phyloP scores from a whole-genome alignment of 1,140 invertebrate genomes.

The Tribolium castaneum region DNA sequence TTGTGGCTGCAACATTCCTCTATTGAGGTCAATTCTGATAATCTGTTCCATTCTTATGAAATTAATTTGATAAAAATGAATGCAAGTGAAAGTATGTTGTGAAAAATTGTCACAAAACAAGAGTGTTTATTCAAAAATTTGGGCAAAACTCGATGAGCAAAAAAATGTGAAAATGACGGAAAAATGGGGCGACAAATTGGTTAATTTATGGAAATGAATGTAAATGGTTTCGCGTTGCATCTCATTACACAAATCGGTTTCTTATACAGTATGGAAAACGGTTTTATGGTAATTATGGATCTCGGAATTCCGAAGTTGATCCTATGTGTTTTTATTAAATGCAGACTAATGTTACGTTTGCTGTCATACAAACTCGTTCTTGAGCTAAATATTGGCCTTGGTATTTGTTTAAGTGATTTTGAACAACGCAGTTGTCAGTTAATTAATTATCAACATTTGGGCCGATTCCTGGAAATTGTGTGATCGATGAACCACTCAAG shows the following conservation, averaged over 20 bases:
- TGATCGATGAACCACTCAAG: no score
- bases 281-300: slow-evolving; percentile 7
- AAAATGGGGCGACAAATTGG: slow-evolving; percentile 5
- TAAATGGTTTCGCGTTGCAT: not conserved
- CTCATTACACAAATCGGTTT: not conserved
- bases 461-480: not conserved
- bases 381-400: slow-evolving; percentile 28
- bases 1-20: not conserved
- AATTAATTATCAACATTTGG: slow-evolving; percentile 7
- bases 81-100: slow-evolving; percentile 27
- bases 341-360: slow-evolving; percentile 5
- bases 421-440: slow-evolving; percentile 23
- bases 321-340: slow-evolving; percentile 12
- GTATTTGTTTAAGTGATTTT: slow-evolving; percentile 12
- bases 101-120: not conserved
- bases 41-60: slow-evolving; percentile 19
- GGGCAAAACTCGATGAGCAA: not conserved
- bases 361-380: slow-evolving; percentile 16
- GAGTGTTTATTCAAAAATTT: not conserved
- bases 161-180: no score
- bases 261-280: not conserved
- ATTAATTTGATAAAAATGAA: slow-evolving; percentile 9
- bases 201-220: slow-evolving; percentile 20
- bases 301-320: slow-evolving; percentile 17
- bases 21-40: slow-evolving; percentile 2